Evolutionary conservation across 1,140 invertebrate genomes (phyloP), one percentile per base, ranked within the genome.

Genomic region (Trichonephila clavipes): DNA sequence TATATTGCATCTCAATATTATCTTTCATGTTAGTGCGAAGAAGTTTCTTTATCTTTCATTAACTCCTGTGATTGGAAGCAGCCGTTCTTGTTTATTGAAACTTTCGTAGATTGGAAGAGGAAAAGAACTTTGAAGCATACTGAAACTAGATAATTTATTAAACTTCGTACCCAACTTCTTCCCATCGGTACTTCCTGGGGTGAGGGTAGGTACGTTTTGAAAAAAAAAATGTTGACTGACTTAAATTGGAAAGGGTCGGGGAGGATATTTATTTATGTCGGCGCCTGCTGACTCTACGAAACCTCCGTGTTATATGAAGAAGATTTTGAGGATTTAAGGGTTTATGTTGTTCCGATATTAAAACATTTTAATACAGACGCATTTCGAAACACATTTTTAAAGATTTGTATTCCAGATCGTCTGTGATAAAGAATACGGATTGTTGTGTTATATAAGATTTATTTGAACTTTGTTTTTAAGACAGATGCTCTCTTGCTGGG

Each of bases 41-140:
- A 64, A 19, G 5, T 40, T 77, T 77, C 18, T 77, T 64, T 77
- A 77, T 77, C 40, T 77, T 77, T 77, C 72, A 40, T 77, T 77
- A 77, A 77, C 14, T 7, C 28, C 3, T 2, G 4, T 77, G 28
- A 40, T 34, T 77, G 72, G 24, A 77, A 18, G 12, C 10, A 24
- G 66, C 10, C n/a, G 16, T 24, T 21, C 66, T 69, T 69, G 66
- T 69, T 69, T 69, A 69, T 69, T 69, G 6, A 69, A 69, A 69
- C 66, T 69, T n/a, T 69, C n/a, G 6, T 18, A 64, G 62, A 40
- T 18, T 64, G 62, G 16, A 64, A 64, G 21, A 2, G 10, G n/a
- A 1, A 10, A 21, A 24, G n/a, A 69, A 69, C n/a, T 7, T 8
- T 69, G 66, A 24, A 69, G 21, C 21, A 21, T 24, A 24, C 66